phyloP scores from a whole-genome alignment of 1,140 invertebrate species.

The Heliconius eleuchia region DNA sequence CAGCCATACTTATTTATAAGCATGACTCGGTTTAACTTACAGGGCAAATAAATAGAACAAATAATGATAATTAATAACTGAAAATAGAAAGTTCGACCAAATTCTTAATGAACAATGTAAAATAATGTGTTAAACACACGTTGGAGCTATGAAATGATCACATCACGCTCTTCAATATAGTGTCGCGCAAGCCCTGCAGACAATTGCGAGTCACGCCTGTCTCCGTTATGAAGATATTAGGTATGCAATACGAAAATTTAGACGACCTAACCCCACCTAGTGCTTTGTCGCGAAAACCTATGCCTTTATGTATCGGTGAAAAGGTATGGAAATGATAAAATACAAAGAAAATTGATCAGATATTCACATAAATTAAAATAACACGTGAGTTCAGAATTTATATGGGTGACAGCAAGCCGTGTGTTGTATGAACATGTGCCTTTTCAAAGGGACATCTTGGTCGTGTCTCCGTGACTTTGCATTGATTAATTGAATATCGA shows the following conservation, averaged over 20 bases:
- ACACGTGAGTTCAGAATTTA: slow-evolving; percentile 37
- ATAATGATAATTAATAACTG: background rate
- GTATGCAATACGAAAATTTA: slow-evolving; percentile 46
- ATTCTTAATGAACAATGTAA: background rate
- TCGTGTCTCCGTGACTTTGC: slow-evolving; percentile 55
- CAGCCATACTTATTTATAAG: background rate
- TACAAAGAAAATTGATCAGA: slow-evolving; percentile 23
- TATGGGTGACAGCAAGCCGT: slow-evolving; percentile 39
- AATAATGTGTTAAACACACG: slow-evolving; percentile 20
- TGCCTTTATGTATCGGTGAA: slow-evolving; percentile 50
- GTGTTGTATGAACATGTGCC: slow-evolving; percentile 71
- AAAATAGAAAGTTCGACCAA: background rate
- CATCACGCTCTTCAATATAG: slow-evolving; percentile 16
- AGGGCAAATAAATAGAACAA: background rate
- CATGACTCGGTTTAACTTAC: background rate
- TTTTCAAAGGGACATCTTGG: slow-evolving; percentile 66
- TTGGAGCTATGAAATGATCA: slow-evolving; percentile 16
- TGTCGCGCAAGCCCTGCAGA: slow-evolving; percentile 27
- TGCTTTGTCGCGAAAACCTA: slow-evolving; percentile 58
- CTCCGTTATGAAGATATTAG: slow-evolving; percentile 36
- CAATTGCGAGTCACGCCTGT: slow-evolving; percentile 33
- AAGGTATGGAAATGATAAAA: slow-evolving; percentile 29
- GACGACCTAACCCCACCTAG: slow-evolving; percentile 75
- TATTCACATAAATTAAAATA: slow-evolving; percentile 40
- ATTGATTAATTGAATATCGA: slow-evolving; percentile 41